Evolutionary conservation across 2,888 invertebrate genomes (phyloP).

Genomic region (Rhamphomyia laevipes): DNA sequence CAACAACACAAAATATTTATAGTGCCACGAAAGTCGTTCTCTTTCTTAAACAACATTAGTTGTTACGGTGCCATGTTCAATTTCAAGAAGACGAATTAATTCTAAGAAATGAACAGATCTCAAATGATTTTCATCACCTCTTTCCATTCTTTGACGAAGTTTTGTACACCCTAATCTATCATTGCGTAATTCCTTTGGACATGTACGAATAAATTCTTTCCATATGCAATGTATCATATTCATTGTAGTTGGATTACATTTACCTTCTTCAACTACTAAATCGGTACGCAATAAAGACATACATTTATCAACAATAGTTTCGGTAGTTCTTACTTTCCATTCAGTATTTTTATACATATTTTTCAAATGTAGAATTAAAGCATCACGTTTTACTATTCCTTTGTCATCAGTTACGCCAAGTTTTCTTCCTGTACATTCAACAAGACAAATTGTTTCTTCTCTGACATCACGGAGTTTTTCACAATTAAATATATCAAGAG

Average conservation of each 20-base stretch:
- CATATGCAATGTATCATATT: conserved; percentile 20
- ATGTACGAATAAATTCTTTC: conserved; percentile 18
- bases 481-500: conserved; percentile 21
- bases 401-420: conserved; percentile 15
- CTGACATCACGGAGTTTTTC: conserved; percentile 18
- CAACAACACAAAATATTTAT: too few species aligned
- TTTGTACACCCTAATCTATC: conserved; percentile 18
- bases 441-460: conserved; percentile 18
- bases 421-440: conserved; percentile 20
- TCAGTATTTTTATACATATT: conserved; percentile 13
- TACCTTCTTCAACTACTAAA: conserved; percentile 4
- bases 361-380: conserved; percentile 13
- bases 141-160: conserved; percentile 17
- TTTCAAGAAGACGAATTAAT: not conserved
- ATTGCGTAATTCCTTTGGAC: conserved; percentile 20
- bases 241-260: conserved; percentile 18
- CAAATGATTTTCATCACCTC: conserved; percentile 11
- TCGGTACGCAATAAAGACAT: conserved; percentile 13
- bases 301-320: conserved; percentile 19
- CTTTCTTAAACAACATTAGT: too few species aligned
- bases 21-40: too few species aligned
- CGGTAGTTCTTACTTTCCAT: conserved; percentile 17
- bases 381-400: conserved; percentile 17
- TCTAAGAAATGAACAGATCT: not conserved
- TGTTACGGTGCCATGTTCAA: too few species aligned